Evolutionary conservation across 1,140 invertebrate species (phyloP).

Genomic region (Dolichoris vasculosae): DNA sequence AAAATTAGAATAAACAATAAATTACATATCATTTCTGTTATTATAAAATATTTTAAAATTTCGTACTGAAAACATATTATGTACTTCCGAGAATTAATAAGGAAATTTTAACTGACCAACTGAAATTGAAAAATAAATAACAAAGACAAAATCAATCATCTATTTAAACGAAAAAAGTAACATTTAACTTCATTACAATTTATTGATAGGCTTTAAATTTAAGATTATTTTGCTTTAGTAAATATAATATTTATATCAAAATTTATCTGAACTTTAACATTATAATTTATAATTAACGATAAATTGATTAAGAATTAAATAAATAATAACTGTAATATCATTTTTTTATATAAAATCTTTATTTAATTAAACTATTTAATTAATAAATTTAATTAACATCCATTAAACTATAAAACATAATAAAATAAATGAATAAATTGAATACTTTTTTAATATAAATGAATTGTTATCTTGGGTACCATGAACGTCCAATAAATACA

Average conservation of each 20-base stretch:
- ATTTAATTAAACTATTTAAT: too few relatives aligned
- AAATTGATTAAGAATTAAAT: not conserved
- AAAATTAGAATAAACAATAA: constrained; percentile 32
- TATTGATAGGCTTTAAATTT: not conserved
- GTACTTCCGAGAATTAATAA: not conserved
- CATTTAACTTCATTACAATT: not conserved
- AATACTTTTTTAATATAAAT: too few relatives aligned
- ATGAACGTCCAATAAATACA: too few relatives aligned
- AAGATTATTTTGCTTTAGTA: not conserved
- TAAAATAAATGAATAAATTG: not conserved
- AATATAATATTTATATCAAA: not conserved
- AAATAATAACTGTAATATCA: not conserved
- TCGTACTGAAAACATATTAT: not conserved
- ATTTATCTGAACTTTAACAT: not conserved
- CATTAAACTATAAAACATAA: not conserved
- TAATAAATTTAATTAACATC: too few relatives aligned
- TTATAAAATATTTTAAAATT: constrained; percentile 1
- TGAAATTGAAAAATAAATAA: constrained; percentile 15
- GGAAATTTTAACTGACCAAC: not conserved
- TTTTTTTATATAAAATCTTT: too few relatives aligned
- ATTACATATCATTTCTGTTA: constrained; percentile 5
- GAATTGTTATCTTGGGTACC: too few relatives aligned
- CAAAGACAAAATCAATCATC: constrained; percentile 13
- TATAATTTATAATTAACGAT: not conserved
- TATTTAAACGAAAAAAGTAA: not conserved